Evolutionary conservation across 2,797 vertebrate genomes (phyloP).

Genomic region (Pygocentrus nattereri): DNA sequence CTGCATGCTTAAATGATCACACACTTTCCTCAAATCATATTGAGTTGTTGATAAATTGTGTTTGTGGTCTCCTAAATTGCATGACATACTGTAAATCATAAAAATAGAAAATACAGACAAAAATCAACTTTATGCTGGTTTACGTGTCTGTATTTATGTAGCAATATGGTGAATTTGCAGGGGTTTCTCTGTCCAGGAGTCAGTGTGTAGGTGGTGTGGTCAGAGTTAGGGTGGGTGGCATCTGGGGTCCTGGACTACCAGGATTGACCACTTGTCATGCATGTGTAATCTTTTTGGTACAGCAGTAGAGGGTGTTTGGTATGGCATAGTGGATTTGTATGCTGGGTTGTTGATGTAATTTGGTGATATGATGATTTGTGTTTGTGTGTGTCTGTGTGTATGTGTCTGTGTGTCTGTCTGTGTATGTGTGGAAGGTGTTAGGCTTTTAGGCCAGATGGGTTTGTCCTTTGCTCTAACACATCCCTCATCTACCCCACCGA

Average conservation of each 20-base stretch:
- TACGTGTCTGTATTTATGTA: neutral
- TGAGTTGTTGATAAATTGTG: no score
- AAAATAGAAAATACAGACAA: neutral
- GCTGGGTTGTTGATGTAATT: neutral
- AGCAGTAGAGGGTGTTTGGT: neutral
- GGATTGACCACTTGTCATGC: neutral
- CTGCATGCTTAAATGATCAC: no score
- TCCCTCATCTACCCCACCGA: conserved; percentile 63
- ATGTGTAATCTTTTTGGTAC: neutral
- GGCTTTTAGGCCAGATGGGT: conserved; percentile 64
- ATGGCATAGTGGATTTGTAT: neutral
- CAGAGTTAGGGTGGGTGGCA: neutral
- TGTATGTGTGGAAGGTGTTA: neutral
- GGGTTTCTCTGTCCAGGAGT: neutral
- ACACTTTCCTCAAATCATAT: no score
- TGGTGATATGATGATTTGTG: neutral
- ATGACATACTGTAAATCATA: neutral
- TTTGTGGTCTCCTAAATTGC: no score
- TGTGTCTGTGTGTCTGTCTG: no score
- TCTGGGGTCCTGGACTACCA: neutral
- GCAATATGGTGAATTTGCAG: neutral
- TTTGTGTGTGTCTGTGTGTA: no score
- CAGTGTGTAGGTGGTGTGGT: neutral
- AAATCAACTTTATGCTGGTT: neutral
- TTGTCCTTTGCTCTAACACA: conserved; percentile 72